A percentile compares a stretch with the other conserved stretches of the same genome.
Evolutionary conservation across 1,140 invertebrate species (phyloP).

Genomic region (Drosophila nigrodunni): DNA sequence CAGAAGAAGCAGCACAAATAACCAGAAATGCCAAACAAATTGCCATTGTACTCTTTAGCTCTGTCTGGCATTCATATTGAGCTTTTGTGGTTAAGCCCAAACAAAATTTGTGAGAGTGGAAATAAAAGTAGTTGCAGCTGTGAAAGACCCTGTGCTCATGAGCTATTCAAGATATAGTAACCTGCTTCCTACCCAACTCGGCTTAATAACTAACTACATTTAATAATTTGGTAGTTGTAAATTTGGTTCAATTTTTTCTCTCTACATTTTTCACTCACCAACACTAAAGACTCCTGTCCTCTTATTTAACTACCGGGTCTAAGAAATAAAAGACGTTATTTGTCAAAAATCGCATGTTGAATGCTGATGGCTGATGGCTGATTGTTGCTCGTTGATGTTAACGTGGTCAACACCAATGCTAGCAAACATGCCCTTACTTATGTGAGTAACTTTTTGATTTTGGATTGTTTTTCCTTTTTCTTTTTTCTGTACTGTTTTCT

Average conservation of each 20-base stretch:
- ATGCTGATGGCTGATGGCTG: constrained; percentile 8
- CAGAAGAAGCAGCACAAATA: background rate
- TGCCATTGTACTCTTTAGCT: constrained; percentile 8
- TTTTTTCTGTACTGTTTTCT: background rate
- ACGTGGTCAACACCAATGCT: constrained; percentile 8
- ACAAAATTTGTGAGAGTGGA: constrained; percentile 37
- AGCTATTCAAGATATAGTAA: too few species aligned
- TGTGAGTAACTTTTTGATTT: too few species aligned
- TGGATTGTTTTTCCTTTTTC: too few species aligned
- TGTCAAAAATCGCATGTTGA: constrained; percentile 3
- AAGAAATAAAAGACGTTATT: constrained; percentile 14
- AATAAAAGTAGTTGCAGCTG: too few species aligned
- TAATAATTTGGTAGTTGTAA: too few species aligned
- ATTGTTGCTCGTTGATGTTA: constrained; percentile 34
- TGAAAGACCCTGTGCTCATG: too few species aligned
- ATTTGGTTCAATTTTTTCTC: too few species aligned
- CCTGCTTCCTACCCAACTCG: too few species aligned
- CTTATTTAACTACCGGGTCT: too few species aligned
- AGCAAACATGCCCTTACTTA: background rate
- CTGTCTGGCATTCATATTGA: constrained; percentile 39
- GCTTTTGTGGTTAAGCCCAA: constrained; percentile 53
- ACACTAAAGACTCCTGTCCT: too few species aligned
- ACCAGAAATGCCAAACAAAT: constrained; percentile 5
- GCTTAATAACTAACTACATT: too few species aligned
- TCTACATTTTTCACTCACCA: too few species aligned